Percentiles rank a stretch among this genome's conserved stretches.
Conservation (phyloP, 2,888 invertebrate species). For the Erynnis tages region DNA sequence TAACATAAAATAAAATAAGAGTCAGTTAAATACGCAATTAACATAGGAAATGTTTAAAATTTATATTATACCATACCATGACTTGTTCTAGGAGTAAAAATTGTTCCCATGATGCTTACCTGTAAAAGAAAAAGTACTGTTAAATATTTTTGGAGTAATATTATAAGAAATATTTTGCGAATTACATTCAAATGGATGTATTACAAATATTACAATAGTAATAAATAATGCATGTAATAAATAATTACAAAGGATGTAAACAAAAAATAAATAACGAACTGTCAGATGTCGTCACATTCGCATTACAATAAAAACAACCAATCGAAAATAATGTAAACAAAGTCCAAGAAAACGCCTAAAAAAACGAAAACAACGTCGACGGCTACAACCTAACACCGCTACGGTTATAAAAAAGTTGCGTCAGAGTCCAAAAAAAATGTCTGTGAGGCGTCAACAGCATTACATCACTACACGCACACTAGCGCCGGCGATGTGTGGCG, state of each 20-base stretch:
- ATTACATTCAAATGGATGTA: too few species aligned
- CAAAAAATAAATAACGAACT: too few species aligned
- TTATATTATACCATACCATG: slow-evolving; percentile 9
- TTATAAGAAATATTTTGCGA: too few species aligned
- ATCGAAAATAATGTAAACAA: neutral
- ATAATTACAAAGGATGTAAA: too few species aligned
- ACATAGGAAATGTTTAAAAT: too few species aligned
- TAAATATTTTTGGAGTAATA: neutral
- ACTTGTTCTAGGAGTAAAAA: slow-evolving; percentile 7
- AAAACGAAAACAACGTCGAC: slow-evolving; percentile 9
- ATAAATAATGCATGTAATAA: too few species aligned
- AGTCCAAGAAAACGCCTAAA: slow-evolving; percentile 19
- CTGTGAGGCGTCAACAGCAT: slow-evolving; percentile 75
- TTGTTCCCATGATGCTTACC: slow-evolving; percentile 37
- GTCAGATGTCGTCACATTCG: too few species aligned
- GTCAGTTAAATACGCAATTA: too few species aligned
- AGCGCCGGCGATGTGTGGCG: slow-evolving; percentile 28
- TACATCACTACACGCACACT: slow-evolving; percentile 64
- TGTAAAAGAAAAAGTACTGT: slow-evolving; percentile 36
- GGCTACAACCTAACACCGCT: slow-evolving; percentile 49
- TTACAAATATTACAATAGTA: too few species aligned
- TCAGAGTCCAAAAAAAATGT: slow-evolving; percentile 79
- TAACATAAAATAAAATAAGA: too few species aligned
- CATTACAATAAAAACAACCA: too few species aligned
- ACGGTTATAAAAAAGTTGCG: slow-evolving; percentile 76